These are phyloP conservation scores for Peromyscus leucopus DNA, from an alignment of 2,113 vertebrate genomes.

Conservation along the genomic window DNA sequence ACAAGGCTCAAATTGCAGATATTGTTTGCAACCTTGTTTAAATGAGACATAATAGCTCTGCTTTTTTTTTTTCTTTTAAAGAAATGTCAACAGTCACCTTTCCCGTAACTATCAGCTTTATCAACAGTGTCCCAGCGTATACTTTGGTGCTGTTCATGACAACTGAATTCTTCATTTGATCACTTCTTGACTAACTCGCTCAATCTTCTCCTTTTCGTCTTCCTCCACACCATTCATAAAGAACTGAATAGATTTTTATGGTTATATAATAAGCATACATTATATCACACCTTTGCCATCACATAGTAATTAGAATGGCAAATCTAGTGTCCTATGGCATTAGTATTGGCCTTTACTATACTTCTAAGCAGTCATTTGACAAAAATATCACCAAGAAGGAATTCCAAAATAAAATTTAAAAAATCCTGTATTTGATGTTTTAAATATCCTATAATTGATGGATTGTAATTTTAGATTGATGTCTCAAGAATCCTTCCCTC, in stretches of 20 bases:
- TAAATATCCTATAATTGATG: slow-evolving; percentile 17
- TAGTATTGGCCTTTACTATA: slow-evolving; percentile 11
- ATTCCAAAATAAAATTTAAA: slow-evolving; percentile 59
- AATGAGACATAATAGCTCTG: slow-evolving; percentile 40
- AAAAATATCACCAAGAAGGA: slow-evolving; percentile 55
- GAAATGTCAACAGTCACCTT: slow-evolving; percentile 27
- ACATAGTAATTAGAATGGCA: slow-evolving; percentile 39
- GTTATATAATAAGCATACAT: slow-evolving; percentile 49
- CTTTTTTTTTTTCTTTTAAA: neutral
- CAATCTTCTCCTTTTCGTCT: slow-evolving; percentile 41
- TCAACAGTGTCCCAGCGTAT: slow-evolving; percentile 16
- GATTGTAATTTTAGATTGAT: slow-evolving; percentile 41
- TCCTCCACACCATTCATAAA: slow-evolving; percentile 11
- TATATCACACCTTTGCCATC: slow-evolving; percentile 22
- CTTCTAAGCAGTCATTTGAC: slow-evolving; percentile 28
- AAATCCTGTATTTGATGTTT: neutral
- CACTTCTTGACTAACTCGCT: neutral
- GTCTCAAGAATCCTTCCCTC: slow-evolving; percentile 16
- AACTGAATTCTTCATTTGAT: slow-evolving; percentile 44
- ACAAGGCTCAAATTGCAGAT: slow-evolving; percentile 18
- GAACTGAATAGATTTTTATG: slow-evolving; percentile 43
- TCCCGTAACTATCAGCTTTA: neutral
- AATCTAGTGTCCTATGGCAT: slow-evolving; percentile 36
- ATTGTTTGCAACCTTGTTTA: slow-evolving; percentile 55
- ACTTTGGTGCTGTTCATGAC: slow-evolving; percentile 36